Evolutionary conservation across 1,140 invertebrate genomes (phyloP).

Genomic region (Pachypsylla venusta): DNA sequence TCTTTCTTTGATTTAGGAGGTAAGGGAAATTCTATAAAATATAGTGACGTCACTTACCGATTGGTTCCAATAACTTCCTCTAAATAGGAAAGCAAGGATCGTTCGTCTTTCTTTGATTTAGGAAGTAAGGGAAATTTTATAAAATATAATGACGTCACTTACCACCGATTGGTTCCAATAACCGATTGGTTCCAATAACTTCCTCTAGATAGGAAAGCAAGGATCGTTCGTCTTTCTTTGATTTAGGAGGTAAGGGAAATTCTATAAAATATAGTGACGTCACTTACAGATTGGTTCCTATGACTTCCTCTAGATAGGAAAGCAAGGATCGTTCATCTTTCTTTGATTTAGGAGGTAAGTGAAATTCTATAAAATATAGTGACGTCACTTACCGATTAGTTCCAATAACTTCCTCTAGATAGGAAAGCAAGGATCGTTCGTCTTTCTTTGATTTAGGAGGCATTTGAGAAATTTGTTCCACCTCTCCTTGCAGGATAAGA

Average conservation of each 20-base stretch:
- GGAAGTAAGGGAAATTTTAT: too few species aligned
- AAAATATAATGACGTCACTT: too few species aligned
- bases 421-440: slow-evolving; percentile 93
- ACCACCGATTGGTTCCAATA: too few species aligned
- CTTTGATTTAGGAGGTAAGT: slow-evolving; percentile 93
- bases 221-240: slow-evolving; percentile 62
- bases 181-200: slow-evolving; percentile 87
- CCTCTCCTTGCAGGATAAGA: slow-evolving; percentile 97
- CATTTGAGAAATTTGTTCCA: slow-evolving; percentile 98
- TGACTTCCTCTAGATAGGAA: slow-evolving; percentile 98
- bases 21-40: too few species aligned
- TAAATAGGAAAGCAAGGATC: too few species aligned
- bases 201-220: slow-evolving; percentile 99
- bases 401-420: slow-evolving; percentile 98
- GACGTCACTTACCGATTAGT: slow-evolving; percentile 57
- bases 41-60: too few species aligned
- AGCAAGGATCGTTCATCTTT: slow-evolving; percentile 86
- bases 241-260: slow-evolving; percentile 99
- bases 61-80: too few species aligned
- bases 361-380: too few species aligned
- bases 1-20: too few species aligned
- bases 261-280: too few species aligned
- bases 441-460: slow-evolving; percentile 77
- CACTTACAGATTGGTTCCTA: slow-evolving; percentile 75
- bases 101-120: too few species aligned